Evolutionary conservation across 23 tunicate species (phyloP), one percentile per base, ranked within the genome.

Genomic region (Halocynthia aurantium): DNA sequence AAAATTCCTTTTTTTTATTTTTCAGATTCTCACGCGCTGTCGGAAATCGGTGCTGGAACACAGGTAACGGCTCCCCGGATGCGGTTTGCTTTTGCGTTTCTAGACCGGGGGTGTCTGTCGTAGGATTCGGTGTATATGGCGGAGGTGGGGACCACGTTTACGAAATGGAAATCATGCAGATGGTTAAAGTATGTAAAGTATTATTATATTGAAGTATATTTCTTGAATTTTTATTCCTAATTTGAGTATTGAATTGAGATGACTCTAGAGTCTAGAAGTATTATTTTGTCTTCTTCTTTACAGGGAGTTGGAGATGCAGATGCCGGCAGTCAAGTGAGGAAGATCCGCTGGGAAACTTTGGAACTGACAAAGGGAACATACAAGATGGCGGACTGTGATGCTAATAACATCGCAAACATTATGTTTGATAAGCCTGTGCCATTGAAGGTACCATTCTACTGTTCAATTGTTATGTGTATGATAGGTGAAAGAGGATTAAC

Each of bases 31-130:
- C 53, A 7, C 40, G 61, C 44, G 52, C 75, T 8, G 62, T 52
- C 52, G 8, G 6, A 18, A 49, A 12, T 53, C 18, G 69, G 13
- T 17, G 74, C 5, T 81, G 77, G 84, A 71, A 81, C 58, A 83
- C 76, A 22, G 90, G 84, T 7, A 85, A 85, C 49, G 90, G 90
- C 22, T 60, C 84, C 7, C 77, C 90, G 7, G 90, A 85, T 51
- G 84, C 80, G 8, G 19, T 80, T 6, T 85, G 80, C 62, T 85
- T 85, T 61, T 31, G 40, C 57, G 90, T 81, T 0, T 78, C 81
- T 52, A 11, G 67, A 15, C 81, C 69, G 61, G 82, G 79, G 52
- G 85, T 86, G 12, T 12, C 44, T 8, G 20, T 81, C 22, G 65
- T 83, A 7, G 82, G 85, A 11, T 84, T 86, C 52, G 92, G 85